Percentiles rank a stretch among this genome's conserved stretches.
Evolutionary conservation across 1,140 invertebrate genomes (phyloP).

Genomic region (Chrysoperla carnea): DNA sequence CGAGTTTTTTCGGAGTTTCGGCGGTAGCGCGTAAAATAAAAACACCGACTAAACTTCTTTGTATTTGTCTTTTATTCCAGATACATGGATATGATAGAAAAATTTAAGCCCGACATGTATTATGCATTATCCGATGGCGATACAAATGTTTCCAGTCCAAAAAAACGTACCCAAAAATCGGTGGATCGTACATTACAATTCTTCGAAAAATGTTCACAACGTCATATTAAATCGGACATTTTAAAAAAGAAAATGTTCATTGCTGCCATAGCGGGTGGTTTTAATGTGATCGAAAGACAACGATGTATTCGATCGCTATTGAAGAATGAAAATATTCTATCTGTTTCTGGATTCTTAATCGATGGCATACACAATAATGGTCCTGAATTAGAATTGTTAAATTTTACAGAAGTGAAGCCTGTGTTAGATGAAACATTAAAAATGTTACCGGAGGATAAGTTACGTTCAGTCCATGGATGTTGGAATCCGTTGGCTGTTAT

Average conservation of each 20-base stretch:
- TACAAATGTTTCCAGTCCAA: conserved; percentile 41
- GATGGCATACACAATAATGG: conserved; percentile 65
- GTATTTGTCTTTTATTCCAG: too few relatives aligned
- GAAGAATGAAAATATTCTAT: conserved; percentile 28
- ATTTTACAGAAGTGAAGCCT: conserved; percentile 33
- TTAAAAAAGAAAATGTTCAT: conserved; percentile 31
- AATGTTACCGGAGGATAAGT: conserved; percentile 43
- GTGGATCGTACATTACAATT: conserved; percentile 36
- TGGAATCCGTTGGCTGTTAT: conserved; percentile 47
- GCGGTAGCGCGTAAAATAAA: too few relatives aligned
- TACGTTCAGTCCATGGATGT: conserved; percentile 43
- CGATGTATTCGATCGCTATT: conserved; percentile 39
- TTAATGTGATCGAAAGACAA: conserved; percentile 33
- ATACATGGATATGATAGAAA: conserved; percentile 60
- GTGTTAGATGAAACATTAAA: conserved; percentile 40
- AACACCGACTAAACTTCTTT: too few relatives aligned
- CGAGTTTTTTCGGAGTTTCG: too few relatives aligned
- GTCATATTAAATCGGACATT: conserved; percentile 30
- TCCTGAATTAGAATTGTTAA: conserved; percentile 32
- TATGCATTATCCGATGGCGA: conserved; percentile 66
- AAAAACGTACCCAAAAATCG: conserved; percentile 50
- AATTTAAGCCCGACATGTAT: conserved; percentile 61
- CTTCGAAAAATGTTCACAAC: conserved; percentile 37
- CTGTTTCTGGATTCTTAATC: conserved; percentile 46
- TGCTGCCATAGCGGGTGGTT: conserved; percentile 60